Conservation (phyloP, 2,888 invertebrate genomes). For the Caradrina clavipalpis region DNA sequence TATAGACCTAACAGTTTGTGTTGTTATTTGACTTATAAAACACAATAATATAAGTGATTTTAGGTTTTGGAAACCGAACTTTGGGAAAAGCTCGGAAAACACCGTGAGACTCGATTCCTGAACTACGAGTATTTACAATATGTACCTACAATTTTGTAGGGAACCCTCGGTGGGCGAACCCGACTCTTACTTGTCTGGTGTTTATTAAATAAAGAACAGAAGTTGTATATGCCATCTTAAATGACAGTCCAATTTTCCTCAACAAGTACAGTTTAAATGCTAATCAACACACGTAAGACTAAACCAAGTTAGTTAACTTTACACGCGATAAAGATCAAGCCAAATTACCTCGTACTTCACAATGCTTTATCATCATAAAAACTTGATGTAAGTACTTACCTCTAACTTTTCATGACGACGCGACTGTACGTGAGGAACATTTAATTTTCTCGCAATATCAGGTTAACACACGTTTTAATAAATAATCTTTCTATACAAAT, state of each 20-base stretch:
- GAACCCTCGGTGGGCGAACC: too few species aligned
- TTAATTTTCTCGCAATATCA: constrained; percentile 20
- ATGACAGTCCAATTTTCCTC: background rate
- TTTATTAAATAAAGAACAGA: too few species aligned
- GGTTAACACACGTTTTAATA: constrained; percentile 13
- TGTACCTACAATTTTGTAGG: too few species aligned
- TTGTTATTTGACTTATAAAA: too few species aligned
- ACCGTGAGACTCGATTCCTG: too few species aligned
- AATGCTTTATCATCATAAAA: constrained; percentile 45
- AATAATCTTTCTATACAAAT: too few species aligned
- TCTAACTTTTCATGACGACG: constrained; percentile 28
- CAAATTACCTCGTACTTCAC: constrained; percentile 18
- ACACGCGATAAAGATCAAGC: constrained; percentile 1
- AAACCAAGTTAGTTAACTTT: constrained; percentile 20
- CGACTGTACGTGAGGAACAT: background rate
- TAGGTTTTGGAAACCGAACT: too few species aligned
- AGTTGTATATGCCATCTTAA: background rate
- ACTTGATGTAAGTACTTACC: constrained; percentile 13
- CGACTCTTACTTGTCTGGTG: too few species aligned
- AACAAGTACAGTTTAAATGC: background rate
- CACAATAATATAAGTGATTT: too few species aligned
- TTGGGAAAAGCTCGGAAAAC: too few species aligned
- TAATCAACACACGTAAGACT: background rate
- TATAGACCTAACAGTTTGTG: too few species aligned
- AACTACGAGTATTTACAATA: too few species aligned